Conservation (phyloP, 2,888 invertebrate species). For the Rugalucina vietnamica region DNA sequence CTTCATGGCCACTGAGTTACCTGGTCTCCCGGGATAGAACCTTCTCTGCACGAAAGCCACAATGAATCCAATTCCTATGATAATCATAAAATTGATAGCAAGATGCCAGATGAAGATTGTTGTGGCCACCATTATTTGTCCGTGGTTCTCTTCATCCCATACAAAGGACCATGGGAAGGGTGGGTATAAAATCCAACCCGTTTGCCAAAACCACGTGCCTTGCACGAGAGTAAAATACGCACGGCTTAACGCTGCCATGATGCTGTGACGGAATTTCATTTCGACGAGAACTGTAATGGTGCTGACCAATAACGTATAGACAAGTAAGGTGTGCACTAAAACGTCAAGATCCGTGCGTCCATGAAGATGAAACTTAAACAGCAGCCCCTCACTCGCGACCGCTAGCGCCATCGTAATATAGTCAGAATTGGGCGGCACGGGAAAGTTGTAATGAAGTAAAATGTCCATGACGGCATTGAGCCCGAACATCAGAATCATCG, state of each 20-base stretch:
- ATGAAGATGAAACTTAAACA: constrained; percentile 85
- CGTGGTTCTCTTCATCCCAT: constrained; percentile 82
- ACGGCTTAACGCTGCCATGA: constrained; percentile 81
- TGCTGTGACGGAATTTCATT: constrained; percentile 76
- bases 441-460: constrained; percentile 75
- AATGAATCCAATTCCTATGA: constrained; percentile 64
- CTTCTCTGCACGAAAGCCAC: constrained; percentile 59
- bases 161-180: constrained; percentile 73
- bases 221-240: constrained; percentile 84
- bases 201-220: constrained; percentile 85
- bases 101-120: constrained; percentile 80
- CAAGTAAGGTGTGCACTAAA: constrained; percentile 84
- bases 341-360: constrained; percentile 80
- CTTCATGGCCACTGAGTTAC: constrained; percentile 64
- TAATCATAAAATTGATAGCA: constrained; percentile 64
- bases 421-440: constrained; percentile 82
- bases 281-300: constrained; percentile 80
- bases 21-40: constrained; percentile 25
- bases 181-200: constrained; percentile 85
- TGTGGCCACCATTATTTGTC: constrained; percentile 83
- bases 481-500: constrained; percentile 85
- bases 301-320: constrained; percentile 81
- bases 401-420: constrained; percentile 83
- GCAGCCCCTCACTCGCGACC: constrained; percentile 84
- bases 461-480: constrained; percentile 83